These are phyloP conservation scores for Buceros bicornis DNA, from an alignment of 2,797 vertebrate species.

Conservation along the genomic window DNA sequence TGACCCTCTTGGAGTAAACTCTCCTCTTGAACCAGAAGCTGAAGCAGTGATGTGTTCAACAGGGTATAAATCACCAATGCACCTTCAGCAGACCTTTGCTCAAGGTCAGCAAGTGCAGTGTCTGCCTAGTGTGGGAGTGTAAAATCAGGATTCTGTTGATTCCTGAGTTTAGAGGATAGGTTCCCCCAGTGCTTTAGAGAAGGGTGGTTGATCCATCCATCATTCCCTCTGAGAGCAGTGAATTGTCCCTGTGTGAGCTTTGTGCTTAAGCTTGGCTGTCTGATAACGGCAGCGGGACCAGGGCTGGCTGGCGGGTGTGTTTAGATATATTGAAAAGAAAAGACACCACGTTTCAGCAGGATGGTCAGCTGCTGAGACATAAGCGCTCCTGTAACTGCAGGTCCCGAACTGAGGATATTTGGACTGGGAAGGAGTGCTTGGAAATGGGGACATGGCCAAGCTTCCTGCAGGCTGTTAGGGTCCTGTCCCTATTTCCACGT, in stretches of 20 bases:
- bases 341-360: neutral
- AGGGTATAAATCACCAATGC: neutral
- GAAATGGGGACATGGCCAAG: neutral
- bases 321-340: neutral
- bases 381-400: neutral
- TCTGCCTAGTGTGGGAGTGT: neutral
- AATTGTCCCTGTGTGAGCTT: neutral
- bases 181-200: neutral
- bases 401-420: neutral
- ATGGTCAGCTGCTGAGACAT: neutral
- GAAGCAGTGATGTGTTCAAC: neutral
- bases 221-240: neutral
- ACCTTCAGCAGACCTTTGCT: neutral
- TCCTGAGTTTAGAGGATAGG: neutral
- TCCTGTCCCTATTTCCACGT: neutral
- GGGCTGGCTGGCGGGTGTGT: neutral
- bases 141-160: neutral
- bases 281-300: neutral
- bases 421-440: neutral
- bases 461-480: neutral
- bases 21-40: neutral
- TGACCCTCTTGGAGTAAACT: neutral
- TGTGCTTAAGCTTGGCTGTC: neutral
- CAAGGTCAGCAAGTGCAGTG: neutral
- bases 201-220: neutral